A percentile compares a stretch with the other conserved stretches of the same genome.
These are phyloP conservation scores for Caenorhabditis sp. DNA, from an alignment of 2,888 invertebrate species.

Conservation along the genomic window DNA sequence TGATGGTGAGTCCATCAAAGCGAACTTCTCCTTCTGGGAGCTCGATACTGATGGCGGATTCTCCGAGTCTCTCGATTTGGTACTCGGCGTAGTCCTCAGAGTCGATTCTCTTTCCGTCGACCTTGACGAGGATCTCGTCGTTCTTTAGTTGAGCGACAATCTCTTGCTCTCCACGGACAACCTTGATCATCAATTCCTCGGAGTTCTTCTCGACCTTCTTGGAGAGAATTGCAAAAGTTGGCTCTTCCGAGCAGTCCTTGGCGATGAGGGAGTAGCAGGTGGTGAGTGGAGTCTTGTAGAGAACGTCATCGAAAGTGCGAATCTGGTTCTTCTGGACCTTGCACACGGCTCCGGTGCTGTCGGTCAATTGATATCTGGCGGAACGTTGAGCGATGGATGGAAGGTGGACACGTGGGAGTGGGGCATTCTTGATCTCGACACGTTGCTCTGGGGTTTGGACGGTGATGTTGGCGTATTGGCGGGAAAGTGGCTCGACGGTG, in stretches of 20 bases:
- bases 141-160: conserved; percentile 58
- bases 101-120: conserved; percentile 68
- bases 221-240: conserved; percentile 83
- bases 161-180: conserved; percentile 60
- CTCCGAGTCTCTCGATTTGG: conserved; percentile 55
- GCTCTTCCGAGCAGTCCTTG: conserved; percentile 84
- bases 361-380: conserved; percentile 39
- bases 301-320: conserved; percentile 82
- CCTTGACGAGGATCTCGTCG: conserved; percentile 58
- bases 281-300: conserved; percentile 79
- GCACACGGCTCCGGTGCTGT: conserved; percentile 66
- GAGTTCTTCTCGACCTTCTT: conserved; percentile 77
- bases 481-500: conserved; percentile 78
- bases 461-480: conserved; percentile 77
- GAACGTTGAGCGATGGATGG: conserved; percentile 64
- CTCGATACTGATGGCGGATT: conserved; percentile 68
- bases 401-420: conserved; percentile 62
- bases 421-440: conserved; percentile 68
- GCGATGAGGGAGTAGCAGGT: conserved; percentile 84
- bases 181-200: conserved; percentile 71
- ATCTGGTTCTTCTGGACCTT: conserved; percentile 70
- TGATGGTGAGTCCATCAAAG: conserved; percentile 78
- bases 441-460: conserved; percentile 75
- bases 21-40: conserved; percentile 75
- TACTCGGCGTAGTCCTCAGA: conserved; percentile 19